These are phyloP conservation scores for Aptenodytes forsteri DNA, from an alignment of 2,113 vertebrate genomes.

Conservation along the genomic window DNA sequence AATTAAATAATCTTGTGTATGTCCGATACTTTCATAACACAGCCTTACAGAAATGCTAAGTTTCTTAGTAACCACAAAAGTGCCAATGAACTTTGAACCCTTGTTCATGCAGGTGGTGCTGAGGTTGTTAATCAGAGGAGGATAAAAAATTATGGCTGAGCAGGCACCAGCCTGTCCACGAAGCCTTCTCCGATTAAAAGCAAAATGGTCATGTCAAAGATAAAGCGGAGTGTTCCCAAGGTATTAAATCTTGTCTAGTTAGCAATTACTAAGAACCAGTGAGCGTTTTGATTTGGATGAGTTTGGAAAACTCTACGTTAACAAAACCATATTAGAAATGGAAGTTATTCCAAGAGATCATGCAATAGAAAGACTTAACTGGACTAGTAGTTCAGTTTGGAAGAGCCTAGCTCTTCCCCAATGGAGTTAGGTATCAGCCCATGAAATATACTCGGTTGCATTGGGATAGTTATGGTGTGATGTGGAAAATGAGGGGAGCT, in stretches of 20 bases:
- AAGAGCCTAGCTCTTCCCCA: not conserved
- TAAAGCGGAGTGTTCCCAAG: not conserved
- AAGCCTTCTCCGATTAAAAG: conserved; percentile 7
- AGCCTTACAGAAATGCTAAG: not conserved
- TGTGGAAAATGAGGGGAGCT: not conserved
- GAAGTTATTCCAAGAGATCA: not conserved
- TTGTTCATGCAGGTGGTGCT: not conserved
- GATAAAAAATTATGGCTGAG: not conserved
- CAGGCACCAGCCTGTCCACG: not conserved
- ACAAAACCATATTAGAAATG: not conserved
- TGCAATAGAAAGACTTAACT: not conserved
- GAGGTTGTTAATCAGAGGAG: not conserved
- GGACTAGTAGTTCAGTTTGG: not conserved
- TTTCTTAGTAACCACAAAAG: not conserved
- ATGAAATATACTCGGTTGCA: not conserved
- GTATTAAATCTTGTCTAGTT: conserved; percentile 29
- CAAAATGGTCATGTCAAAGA: not conserved
- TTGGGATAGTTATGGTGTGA: not conserved
- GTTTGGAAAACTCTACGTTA: not conserved
- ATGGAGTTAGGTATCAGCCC: not conserved
- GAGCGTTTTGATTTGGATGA: not conserved
- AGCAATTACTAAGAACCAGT: not conserved
- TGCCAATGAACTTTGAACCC: not conserved
- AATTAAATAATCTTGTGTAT: not conserved
- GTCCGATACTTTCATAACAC: not conserved